Evolutionary conservation across 2,113 vertebrate genomes (phyloP), one percentile per base, ranked within the genome.

Genomic region (Hiodon alosoides): DNA sequence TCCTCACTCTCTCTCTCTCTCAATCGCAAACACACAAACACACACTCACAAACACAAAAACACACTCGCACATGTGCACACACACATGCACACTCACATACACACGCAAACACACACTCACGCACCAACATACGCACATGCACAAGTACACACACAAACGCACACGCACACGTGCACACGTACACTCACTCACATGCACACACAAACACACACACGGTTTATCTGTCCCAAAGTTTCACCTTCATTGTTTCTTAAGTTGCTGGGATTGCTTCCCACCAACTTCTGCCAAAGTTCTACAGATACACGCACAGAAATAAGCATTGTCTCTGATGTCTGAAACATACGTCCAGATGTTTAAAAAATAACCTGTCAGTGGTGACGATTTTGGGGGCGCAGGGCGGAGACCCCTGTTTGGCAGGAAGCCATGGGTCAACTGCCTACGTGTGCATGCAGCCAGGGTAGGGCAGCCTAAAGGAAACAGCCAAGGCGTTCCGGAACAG

Each of bases 401-500:
- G 59, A 31, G 58, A 59, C 65, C 55, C n/a, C 48, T 60, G 58
- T 76, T 52, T 53, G 60, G 67, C 50, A 54, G 52, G 68, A 71
- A 71, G 68, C 7, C 4, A 48, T 46, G 11, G 70, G 70, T 72
- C 70, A 72, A 57, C 70, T 72, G 70, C 8, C 55, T 72, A 72
- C 70, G 70, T 72, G 70, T 72, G 54, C 60, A 31, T 60, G 67
- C 67, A 57, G 67, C 69, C 67, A 69, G 66, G 75, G 68, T 68
- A 53, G 68, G 14, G 58, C 68, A 48, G 69, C 14, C 60, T 47
- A 17, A 50, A 76, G 75, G 75, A 76, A 76, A 65, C 69, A 10
- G 60, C 58, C 51, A 69, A 76, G 75, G 71, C 75, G 57, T 62
- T 71, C 68, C 31, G 52, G 60, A 11, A 57, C 51, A 55, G 75